phyloP scores from a whole-genome alignment of 2,888 invertebrate genomes.

The Campoplex nolae region DNA sequence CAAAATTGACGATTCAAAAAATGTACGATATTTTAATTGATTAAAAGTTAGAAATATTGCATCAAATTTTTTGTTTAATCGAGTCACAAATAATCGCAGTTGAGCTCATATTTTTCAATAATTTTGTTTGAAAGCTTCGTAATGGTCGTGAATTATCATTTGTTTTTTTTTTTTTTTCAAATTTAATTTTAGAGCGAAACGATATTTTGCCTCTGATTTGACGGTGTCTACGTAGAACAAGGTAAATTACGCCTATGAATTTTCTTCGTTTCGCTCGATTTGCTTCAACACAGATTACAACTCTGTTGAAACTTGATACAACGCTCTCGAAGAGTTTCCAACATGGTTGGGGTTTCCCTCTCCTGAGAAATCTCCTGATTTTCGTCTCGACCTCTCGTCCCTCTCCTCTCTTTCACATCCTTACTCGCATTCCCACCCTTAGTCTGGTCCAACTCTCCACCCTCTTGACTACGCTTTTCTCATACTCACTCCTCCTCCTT shows the following conservation, averaged over 20 bases:
- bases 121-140: background rate
- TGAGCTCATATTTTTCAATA: background rate
- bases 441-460: slow-evolving; percentile 57
- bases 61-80: background rate
- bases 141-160: background rate
- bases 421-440: slow-evolving; percentile 15
- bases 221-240: background rate
- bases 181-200: background rate
- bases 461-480: slow-evolving; percentile 49
- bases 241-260: slow-evolving; percentile 79
- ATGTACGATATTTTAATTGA: background rate
- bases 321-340: slow-evolving; percentile 50
- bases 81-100: background rate
- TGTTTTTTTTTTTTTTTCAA: too few species aligned
- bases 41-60: background rate
- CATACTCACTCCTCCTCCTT: slow-evolving; percentile 57
- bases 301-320: slow-evolving; percentile 76
- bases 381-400: slow-evolving; percentile 36
- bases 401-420: background rate
- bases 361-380: slow-evolving; percentile 54
- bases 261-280: slow-evolving; percentile 72
- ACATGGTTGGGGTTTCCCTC: slow-evolving; percentile 44
- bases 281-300: slow-evolving; percentile 71
- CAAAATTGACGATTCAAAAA: background rate
- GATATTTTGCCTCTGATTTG: slow-evolving; percentile 18